Evolutionary conservation across 2,797 vertebrate species (phyloP).

Genomic region (Fringilla coelebs): DNA sequence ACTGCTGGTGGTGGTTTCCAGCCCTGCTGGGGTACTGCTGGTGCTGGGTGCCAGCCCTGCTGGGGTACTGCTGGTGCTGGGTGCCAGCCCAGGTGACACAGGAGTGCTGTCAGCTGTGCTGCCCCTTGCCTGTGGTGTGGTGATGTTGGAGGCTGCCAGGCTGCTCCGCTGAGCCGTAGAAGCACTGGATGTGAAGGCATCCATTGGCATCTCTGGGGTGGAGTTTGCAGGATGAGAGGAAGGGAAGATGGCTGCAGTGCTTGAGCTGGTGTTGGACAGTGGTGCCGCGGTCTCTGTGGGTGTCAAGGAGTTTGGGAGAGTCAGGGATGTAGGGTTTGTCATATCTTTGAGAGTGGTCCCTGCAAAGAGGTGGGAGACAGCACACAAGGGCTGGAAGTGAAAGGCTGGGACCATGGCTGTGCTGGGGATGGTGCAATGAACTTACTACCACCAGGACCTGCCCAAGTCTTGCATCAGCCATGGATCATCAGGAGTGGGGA

Average conservation of each 20-base stretch:
- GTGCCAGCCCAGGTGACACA: neutral
- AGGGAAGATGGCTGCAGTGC: neutral
- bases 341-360: rapidly evolving
- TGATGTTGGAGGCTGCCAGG: neutral
- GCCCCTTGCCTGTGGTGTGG: neutral
- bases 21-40: neutral
- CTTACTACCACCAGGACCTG: neutral
- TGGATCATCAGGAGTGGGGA: rapidly evolving
- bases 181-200: neutral
- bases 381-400: neutral
- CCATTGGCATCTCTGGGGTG: neutral
- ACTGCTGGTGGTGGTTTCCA: neutral
- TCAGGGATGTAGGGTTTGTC: rapidly evolving
- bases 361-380: neutral
- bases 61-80: neutral
- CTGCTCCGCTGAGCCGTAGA: rapidly evolving
- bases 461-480: neutral
- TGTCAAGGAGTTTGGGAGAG: neutral
- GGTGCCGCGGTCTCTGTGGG: neutral
- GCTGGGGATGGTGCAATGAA: rapidly evolving
- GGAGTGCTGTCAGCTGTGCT: neutral
- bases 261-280: neutral
- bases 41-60: rapidly evolving
- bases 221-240: neutral
- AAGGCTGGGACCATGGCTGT: neutral